phyloP scores from a whole-genome alignment of 2,113 vertebrate species.

The Puntigrus tetrazona region DNA sequence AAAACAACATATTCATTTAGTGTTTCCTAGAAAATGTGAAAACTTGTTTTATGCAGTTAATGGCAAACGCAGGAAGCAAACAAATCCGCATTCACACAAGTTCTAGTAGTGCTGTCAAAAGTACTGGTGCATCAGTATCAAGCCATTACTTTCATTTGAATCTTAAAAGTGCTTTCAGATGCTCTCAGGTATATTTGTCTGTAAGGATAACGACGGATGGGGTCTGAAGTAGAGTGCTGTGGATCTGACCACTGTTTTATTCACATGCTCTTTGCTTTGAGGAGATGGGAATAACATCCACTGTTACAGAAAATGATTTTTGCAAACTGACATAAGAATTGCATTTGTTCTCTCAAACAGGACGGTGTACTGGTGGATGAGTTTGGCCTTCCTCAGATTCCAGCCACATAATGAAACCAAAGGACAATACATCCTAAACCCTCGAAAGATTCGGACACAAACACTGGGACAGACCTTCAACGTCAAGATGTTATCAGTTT shows the following conservation, averaged over 20 bases:
- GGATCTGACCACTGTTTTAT: neutral
- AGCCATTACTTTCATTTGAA: neutral
- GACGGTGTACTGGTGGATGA: constrained; percentile 96
- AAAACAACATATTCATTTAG: neutral
- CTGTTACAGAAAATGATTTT: neutral
- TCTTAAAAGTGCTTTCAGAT: neutral
- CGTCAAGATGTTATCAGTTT: constrained; percentile 25
- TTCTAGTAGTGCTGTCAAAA: neutral
- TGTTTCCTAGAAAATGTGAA: neutral
- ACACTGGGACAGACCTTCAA: neutral
- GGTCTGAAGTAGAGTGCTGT: too few relatives aligned
- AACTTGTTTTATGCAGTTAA: neutral
- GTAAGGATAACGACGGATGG: too few relatives aligned
- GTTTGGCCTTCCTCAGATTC: constrained; percentile 96
- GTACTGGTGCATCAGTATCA: neutral
- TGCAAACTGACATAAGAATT: neutral
- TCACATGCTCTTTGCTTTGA: neutral
- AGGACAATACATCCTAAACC: neutral
- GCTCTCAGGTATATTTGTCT: too few relatives aligned
- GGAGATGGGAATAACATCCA: neutral
- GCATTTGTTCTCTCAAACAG: constrained; percentile 70
- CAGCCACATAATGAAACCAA: constrained; percentile 81
- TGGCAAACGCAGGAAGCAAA: neutral
- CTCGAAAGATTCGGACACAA: constrained; percentile 32
- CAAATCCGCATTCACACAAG: neutral